These are phyloP conservation scores for Theocolax elegans DNA, from an alignment of 1,140 invertebrate species.

Conservation along the genomic window DNA sequence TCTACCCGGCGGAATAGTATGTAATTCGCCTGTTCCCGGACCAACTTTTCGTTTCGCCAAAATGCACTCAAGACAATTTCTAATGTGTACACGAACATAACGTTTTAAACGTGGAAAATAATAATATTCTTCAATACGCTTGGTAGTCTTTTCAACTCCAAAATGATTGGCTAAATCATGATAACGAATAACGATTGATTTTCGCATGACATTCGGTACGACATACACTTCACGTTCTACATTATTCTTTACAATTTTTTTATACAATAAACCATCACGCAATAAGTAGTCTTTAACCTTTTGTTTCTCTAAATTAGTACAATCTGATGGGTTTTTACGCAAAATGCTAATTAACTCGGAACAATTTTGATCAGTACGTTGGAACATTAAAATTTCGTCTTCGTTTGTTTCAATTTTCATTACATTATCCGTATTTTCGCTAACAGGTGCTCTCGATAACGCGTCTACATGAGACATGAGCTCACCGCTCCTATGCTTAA, in stretches of 20 bases:
- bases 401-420: too few species aligned
- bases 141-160: constrained; percentile 29
- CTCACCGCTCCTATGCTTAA: too few species aligned
- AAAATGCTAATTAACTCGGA: too few species aligned
- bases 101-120: constrained; percentile 35
- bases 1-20: constrained; percentile 40
- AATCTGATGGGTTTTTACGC: neutral
- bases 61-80: constrained; percentile 1
- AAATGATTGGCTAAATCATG: too few species aligned
- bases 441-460: too few species aligned
- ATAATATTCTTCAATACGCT: constrained; percentile 23
- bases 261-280: constrained; percentile 13
- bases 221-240: neutral
- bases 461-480: too few species aligned
- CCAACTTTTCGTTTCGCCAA: too few species aligned
- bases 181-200: too few species aligned
- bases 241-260: neutral
- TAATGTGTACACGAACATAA: constrained; percentile 24
- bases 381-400: too few species aligned
- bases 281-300: constrained; percentile 24
- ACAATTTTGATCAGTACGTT: too few species aligned
- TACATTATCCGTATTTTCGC: too few species aligned
- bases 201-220: too few species aligned
- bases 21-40: constrained; percentile 37
- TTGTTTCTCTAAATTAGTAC: constrained; percentile 5